A percentile compares a stretch with the other conserved stretches of the same genome.
Conservation (phyloP, 2,797 vertebrate genomes). For the Varecia variegata region DNA sequence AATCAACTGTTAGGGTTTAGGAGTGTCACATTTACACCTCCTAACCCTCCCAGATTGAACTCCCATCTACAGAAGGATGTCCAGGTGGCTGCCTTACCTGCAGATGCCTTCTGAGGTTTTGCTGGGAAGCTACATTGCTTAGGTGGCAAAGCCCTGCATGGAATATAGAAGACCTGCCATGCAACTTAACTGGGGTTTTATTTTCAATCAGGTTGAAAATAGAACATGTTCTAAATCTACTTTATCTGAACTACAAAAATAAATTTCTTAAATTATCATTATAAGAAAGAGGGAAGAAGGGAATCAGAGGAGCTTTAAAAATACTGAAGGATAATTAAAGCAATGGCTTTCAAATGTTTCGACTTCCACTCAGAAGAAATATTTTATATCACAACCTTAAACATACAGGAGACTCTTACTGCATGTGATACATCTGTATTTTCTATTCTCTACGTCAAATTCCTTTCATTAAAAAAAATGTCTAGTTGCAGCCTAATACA, state of each 20-base stretch:
- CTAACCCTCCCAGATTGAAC: neutral
- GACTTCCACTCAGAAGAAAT: neutral
- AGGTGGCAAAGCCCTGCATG: neutral
- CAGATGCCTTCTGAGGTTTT: neutral
- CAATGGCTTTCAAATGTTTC: neutral
- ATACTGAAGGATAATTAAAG: neutral
- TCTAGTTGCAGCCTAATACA: neutral
- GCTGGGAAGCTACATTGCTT: neutral
- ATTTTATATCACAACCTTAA: neutral
- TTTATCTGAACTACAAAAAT: neutral
- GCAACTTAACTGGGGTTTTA: neutral
- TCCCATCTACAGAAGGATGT: neutral
- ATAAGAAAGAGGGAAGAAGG: neutral
- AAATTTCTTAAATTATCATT: neutral
- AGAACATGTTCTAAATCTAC: neutral
- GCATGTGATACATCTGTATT: neutral
- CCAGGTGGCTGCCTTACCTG: neutral
- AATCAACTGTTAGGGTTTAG: no score
- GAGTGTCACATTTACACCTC: no score
- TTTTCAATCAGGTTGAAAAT: neutral
- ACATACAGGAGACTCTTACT: neutral
- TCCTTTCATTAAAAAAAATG: neutral
- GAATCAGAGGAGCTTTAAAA: neutral
- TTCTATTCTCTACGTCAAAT: neutral
- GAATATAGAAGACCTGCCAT: no score